Conservation (phyloP, 1,140 invertebrate genomes). For the Propsilocerus akamusi region DNA sequence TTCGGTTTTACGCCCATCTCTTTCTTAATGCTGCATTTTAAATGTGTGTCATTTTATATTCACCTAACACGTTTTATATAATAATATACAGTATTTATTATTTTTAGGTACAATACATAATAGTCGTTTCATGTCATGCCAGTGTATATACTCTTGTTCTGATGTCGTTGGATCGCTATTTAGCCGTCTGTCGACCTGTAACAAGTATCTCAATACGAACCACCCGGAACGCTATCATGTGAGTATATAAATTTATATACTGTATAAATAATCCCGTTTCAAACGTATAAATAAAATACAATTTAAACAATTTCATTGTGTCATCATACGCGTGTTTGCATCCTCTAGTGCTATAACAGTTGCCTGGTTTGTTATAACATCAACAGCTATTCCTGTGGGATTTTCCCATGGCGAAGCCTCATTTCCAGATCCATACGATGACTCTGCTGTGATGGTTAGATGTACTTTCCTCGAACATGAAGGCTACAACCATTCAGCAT, state of each 20-base stretch:
- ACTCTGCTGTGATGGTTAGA: neutral
- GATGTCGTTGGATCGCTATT: constrained; percentile 57
- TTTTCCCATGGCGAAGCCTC: constrained; percentile 56
- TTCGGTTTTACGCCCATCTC: constrained; percentile 6
- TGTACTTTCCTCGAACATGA: constrained; percentile 44
- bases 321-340: too few relatives aligned
- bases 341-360: constrained; percentile 49
- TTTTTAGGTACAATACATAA: constrained; percentile 33
- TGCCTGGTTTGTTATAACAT: constrained; percentile 65
- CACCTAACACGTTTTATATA: neutral
- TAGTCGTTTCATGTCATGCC: constrained; percentile 44
- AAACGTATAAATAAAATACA: too few relatives aligned
- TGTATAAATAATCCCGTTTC: too few relatives aligned
- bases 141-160: constrained; percentile 7
- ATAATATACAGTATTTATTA: neutral
- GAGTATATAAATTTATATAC: too few relatives aligned
- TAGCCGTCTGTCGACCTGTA: constrained; percentile 89
- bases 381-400: constrained; percentile 54
- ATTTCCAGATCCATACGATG: constrained; percentile 32
- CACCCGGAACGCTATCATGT: constrained; percentile 54
- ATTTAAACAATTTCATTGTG: too few relatives aligned
- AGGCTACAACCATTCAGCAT: constrained; percentile 47
- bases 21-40: neutral
- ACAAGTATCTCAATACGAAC: constrained; percentile 64
- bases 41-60: neutral